Evolutionary conservation across 1,140 invertebrate genomes (phyloP).

Genomic region (Argopecten irradians): DNA sequence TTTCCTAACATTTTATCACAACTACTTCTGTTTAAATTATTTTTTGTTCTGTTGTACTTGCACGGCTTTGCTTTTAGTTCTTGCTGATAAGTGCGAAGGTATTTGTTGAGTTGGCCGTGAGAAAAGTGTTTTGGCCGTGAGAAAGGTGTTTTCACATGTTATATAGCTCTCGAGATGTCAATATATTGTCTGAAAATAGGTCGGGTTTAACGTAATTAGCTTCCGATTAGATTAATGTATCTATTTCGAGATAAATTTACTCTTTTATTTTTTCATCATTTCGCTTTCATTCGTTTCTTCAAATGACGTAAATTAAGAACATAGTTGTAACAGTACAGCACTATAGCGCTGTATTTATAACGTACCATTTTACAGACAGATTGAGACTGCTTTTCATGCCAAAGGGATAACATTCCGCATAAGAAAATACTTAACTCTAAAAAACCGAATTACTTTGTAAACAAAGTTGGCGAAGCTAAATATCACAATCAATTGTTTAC

Average conservation of each 20-base stretch:
- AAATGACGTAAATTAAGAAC: background rate
- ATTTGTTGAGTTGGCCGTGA: background rate
- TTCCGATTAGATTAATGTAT: background rate
- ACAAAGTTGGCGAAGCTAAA: too few relatives aligned
- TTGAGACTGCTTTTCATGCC: too few relatives aligned
- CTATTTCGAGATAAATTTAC: background rate
- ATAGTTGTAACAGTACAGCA: background rate
- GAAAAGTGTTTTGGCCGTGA: constrained; percentile 20
- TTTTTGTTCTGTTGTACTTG: background rate
- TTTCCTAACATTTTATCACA: background rate
- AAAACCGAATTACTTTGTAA: too few relatives aligned
- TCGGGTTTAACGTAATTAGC: constrained; percentile 5
- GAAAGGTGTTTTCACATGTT: background rate
- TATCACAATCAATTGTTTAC: too few relatives aligned
- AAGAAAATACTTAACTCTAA: too few relatives aligned
- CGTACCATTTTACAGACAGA: too few relatives aligned
- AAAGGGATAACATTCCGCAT: too few relatives aligned
- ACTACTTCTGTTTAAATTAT: background rate
- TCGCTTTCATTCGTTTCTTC: background rate
- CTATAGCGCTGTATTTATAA: too few relatives aligned
- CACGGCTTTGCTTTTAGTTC: background rate
- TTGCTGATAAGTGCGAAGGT: background rate
- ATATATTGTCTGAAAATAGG: constrained; percentile 13
- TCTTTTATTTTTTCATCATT: constrained; percentile 19
- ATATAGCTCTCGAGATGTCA: background rate